Base-by-base conservation (phyloP, 2,888 invertebrate genomes). In the Sesia apiformis region DNA sequence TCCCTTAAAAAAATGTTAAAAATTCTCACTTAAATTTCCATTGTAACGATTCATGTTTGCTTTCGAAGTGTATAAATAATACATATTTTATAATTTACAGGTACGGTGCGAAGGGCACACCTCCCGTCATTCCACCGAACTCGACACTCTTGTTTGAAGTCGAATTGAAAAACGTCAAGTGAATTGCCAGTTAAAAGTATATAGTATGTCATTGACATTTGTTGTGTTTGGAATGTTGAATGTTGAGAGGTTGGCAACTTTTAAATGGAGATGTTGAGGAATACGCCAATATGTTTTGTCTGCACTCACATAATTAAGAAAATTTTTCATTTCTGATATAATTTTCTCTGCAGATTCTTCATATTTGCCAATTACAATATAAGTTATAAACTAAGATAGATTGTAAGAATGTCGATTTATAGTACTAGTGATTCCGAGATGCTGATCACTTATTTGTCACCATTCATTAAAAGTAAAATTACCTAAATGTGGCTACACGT, bases 81-180 rank as follows among this genome's bases (percentile, higher is more conserved):
- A 38, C 3, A 52, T 51, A 23, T 50, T 53, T 52, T 43, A 58
- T 54, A 62, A 59, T 60, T 78, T 85, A 49, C 84, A 94, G 94
- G 58, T 94, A 94, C 68, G 94, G 94, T 55, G 88, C 90, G 39
- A 94, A 94, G 78, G 96, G 96, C 49, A 93, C 93, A 0, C 95
- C 95, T 0, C 96, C 96, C 69, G 93, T 93, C 0, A 97, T 98
- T 78, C 98, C 98, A 58, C 93, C 96, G 49, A 97, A 97, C 79
- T 93, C 96, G 52, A 94, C 95, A 6, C 90, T 98, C 63, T 91
- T 95, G 6, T 98, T 98, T 78, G 97, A 97, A 67, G 94, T 98
- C 49, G 97, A 98, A 86, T 87, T 98, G 56, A 96, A 94, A 79
- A 93, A 93, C 76, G 93, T 97, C 60, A 92, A 92, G 77, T 95